Base-by-base conservation (phyloP, 2,888 invertebrate species). In the Acronicta aceris region DNA sequence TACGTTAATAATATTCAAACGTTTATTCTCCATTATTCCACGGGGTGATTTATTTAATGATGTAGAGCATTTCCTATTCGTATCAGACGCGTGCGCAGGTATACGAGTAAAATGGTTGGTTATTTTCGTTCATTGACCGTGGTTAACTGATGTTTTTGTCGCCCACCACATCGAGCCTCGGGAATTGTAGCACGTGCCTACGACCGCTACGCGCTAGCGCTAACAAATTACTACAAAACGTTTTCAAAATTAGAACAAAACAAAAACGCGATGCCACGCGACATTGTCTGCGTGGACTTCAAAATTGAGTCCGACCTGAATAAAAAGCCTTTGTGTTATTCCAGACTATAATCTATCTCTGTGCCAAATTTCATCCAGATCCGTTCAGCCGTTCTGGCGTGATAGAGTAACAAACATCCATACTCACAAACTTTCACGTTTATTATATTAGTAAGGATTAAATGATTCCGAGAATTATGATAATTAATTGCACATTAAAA, bases 111-210 rank as follows among this genome's bases (percentile, higher is more conserved):
- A 81, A 81, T 78, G 74, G 78, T 78, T 79, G 71, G 83, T 84
- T 86, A 86, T 85, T 85, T 89, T 87, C 83, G 91, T 89, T 86
- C 91, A 80, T 87, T 90, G 90, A 89, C 90, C 89, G 87, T 84
- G 72, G 72, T 81, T 82, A 74, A 71, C 63, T 67, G 76, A 73
- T 83, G 85, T 87, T 89, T 89, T 90, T 90, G 88, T 87, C 81
- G 82, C 78, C 74, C 69, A 68, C 68, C 70, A 52, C 62, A 70
- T 60, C 69, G 61, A 57, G 54, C 61, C 62, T 68, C 52, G 53
- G 68, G 60, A 72, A 66, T 56, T 60, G 68, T 58, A 55, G 55
- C 70, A 71, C 70, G 70, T 74, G 74, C 62, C 83, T 75, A 66
- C 49, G 46, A 27, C 51, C 48, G 55, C 60, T 62, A 74, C 58